Evolutionary conservation across 2,888 invertebrate species (phyloP).

Genomic region (Scelioninae gen. 2): DNA sequence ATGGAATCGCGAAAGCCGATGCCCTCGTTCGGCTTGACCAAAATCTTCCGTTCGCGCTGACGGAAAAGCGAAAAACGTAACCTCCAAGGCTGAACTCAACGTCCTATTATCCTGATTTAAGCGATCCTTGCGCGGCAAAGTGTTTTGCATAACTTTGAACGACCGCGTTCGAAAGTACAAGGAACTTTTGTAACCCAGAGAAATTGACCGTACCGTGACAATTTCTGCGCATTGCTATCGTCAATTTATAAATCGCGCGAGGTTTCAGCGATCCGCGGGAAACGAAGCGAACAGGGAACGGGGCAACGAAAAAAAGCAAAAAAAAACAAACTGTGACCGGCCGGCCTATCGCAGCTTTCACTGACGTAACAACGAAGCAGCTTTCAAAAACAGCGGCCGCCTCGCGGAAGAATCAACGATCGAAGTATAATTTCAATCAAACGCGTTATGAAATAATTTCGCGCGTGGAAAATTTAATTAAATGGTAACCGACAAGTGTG

Average conservation of each 20-base stretch:
- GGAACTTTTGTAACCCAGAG: no score
- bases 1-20: conserved; percentile 13
- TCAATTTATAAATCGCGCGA: no score
- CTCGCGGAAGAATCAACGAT: neutral
- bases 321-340: no score
- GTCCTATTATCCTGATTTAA: conserved; percentile 35
- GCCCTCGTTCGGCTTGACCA: conserved; percentile 10
- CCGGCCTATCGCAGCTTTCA: no score
- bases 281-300: no score
- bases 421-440: neutral
- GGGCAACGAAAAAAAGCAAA: no score
- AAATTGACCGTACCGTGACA: no score
- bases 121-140: conserved; percentile 32
- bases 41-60: conserved; percentile 6
- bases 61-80: conserved; percentile 4
- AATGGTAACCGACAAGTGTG: neutral
- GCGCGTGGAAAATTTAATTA: neutral
- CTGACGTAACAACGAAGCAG: no score
- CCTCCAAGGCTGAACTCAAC: no score
- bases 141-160: conserved; percentile 32
- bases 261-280: no score
- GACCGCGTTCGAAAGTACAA: conserved; percentile 33
- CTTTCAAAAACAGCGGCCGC: neutral
- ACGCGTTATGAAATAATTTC: neutral
- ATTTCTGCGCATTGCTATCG: no score